phyloP scores from a whole-genome alignment of 2,888 invertebrate genomes.

The Pogonocherus hispidulus region DNA sequence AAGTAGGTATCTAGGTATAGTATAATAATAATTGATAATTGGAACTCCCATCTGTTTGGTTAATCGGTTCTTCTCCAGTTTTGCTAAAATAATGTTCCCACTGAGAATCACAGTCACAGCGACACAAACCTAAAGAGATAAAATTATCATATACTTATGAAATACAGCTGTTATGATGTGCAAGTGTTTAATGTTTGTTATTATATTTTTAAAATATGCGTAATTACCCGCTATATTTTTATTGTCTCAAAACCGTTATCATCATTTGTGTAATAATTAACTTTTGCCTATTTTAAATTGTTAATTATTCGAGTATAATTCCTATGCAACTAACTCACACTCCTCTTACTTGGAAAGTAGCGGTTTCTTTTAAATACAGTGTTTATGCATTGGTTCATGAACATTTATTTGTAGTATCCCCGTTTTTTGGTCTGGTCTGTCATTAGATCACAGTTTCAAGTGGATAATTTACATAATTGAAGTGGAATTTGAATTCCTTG shows the following conservation, averaged over 20 bases:
- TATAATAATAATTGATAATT: too few relatives aligned
- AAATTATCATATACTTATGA: too few relatives aligned
- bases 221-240: neutral
- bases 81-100: too few relatives aligned
- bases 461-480: neutral
- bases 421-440: neutral
- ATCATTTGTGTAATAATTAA: neutral
- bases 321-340: neutral
- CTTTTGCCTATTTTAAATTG: neutral
- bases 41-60: too few relatives aligned
- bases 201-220: neutral
- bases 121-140: too few relatives aligned
- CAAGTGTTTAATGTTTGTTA: too few relatives aligned
- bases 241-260: neutral
- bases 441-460: neutral
- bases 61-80: too few relatives aligned
- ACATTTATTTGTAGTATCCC: neutral
- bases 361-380: neutral
- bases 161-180: too few relatives aligned
- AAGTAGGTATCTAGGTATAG: too few relatives aligned
- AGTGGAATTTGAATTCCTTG: neutral
- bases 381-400: neutral
- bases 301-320: neutral
- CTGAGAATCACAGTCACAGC: too few relatives aligned
- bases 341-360: neutral